Evolutionary conservation across 2,888 invertebrate genomes (phyloP), one percentile per base, ranked within the genome.

Genomic region (Siphonodentalium dalli): DNA sequence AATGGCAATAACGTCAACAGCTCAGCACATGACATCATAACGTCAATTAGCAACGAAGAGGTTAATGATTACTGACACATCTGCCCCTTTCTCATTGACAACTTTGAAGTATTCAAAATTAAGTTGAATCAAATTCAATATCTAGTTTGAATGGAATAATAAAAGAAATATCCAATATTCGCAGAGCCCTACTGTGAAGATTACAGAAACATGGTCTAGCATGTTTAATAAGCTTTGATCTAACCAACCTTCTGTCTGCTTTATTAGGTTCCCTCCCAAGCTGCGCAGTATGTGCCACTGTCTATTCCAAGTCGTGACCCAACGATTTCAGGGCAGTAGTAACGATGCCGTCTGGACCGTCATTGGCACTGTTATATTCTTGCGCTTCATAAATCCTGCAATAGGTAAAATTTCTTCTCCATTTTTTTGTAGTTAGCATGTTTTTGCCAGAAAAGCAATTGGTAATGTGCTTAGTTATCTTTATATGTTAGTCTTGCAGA

Each of bases 201-300:
- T n/a, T n/a, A n/a, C n/a, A n/a, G n/a, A n/a, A n/a, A n/a, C n/a
- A n/a, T n/a, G n/a, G n/a, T n/a, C n/a, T n/a, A n/a, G n/a, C n/a
- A n/a, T n/a, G n/a, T n/a, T n/a, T n/a, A n/a, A n/a, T n/a, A n/a
- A n/a, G n/a, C n/a, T n/a, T n/a, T n/a, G n/a, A n/a, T n/a, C n/a
- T n/a, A n/a, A n/a, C n/a, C n/a, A n/a, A n/a, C n/a, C n/a, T 46
- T 9, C 13, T 8, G n/a, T 40, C 29, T 48, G 21, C 13, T 38
- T 44, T 68, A 69, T 21, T 71, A 86, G 86, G 74, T 98, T 98
- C 84, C 97, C 97, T 0, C 89, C 93, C 0, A 97, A 98, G 77
- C 82, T 98, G 56, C 86, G 96, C 8, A 94, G 93, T 66, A 96
- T 98, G 95, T 98, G 97, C 79, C 96, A 97, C 80, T 97, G 97